phyloP scores from a whole-genome alignment of 2,113 vertebrate genomes.

The Platichthys stellatus region DNA sequence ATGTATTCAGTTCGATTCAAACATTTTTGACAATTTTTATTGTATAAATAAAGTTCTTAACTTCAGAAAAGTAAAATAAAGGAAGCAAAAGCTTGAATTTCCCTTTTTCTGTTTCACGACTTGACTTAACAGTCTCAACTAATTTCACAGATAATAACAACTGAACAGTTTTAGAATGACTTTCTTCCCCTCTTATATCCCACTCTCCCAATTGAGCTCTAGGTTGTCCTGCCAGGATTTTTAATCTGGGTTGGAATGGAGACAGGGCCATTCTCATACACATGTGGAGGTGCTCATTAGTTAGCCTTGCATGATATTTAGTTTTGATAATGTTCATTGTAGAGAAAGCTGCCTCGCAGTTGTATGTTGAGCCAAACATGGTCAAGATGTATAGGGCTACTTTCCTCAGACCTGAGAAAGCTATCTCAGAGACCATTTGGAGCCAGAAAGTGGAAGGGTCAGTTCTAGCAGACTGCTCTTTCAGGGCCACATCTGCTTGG shows the following conservation, averaged over 20 bases:
- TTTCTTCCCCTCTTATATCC: background rate
- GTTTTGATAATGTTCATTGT: background rate
- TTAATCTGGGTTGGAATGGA: background rate
- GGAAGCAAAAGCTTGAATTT: background rate
- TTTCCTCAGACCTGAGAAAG: too few relatives aligned
- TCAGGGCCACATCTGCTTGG: too few relatives aligned
- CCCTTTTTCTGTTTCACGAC: background rate
- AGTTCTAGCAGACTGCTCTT: too few relatives aligned
- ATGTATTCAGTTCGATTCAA: background rate
- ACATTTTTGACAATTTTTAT: background rate
- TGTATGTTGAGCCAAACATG: too few relatives aligned
- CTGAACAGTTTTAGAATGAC: background rate
- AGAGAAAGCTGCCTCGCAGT: too few relatives aligned
- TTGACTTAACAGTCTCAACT: background rate
- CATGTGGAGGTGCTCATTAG: slow-evolving; percentile 2
- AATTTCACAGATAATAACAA: background rate
- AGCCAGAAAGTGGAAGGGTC: too few relatives aligned
- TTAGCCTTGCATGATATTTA: background rate
- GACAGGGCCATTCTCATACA: background rate
- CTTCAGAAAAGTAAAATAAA: background rate
- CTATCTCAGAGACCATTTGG: too few relatives aligned
- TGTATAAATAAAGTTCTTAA: background rate
- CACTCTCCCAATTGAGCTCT: background rate
- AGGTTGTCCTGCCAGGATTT: background rate
- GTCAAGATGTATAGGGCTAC: too few relatives aligned